Evolutionary conservation across 2,888 invertebrate genomes (phyloP).

Genomic region (Ectobius pallidus): DNA sequence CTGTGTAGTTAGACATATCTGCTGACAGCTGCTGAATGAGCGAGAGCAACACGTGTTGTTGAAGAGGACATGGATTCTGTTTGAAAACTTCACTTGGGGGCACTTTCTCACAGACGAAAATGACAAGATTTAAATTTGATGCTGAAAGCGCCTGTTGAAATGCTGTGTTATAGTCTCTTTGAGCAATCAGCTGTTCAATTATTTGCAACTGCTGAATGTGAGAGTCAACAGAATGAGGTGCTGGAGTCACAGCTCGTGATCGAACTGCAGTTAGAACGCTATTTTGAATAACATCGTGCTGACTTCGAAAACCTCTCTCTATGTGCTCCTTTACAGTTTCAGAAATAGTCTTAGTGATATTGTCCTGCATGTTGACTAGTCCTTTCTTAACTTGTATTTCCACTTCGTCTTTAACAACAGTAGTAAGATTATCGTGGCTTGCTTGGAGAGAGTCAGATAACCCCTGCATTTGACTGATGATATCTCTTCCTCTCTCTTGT

Average conservation of each 20-base stretch:
- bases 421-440: constrained; percentile 51
- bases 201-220: constrained; percentile 69
- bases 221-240: constrained; percentile 64
- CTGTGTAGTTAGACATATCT: constrained; percentile 84
- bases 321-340: constrained; percentile 57
- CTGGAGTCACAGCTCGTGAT: constrained; percentile 77
- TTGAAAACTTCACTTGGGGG: constrained; percentile 79
- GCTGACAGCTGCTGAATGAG: constrained; percentile 93
- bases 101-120: constrained; percentile 84
- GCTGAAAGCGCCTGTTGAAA: constrained; percentile 91
- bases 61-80: constrained; percentile 70
- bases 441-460: constrained; percentile 53
- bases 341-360: constrained; percentile 48
- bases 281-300: constrained; percentile 65
- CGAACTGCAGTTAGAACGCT: constrained; percentile 65
- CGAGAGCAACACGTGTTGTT: constrained; percentile 89
- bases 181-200: constrained; percentile 69
- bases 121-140: constrained; percentile 84
- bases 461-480: constrained; percentile 54
- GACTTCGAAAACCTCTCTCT: constrained; percentile 60
- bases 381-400: constrained; percentile 52
- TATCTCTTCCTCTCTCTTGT: constrained; percentile 55
- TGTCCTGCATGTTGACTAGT: constrained; percentile 59
- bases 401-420: constrained; percentile 34
- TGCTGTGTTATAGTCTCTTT: constrained; percentile 83